Percentiles rank a stretch among this genome's conserved stretches.
phyloP scores from a whole-genome alignment of 2,888 invertebrate genomes.

The Palloptera scutellata region DNA sequence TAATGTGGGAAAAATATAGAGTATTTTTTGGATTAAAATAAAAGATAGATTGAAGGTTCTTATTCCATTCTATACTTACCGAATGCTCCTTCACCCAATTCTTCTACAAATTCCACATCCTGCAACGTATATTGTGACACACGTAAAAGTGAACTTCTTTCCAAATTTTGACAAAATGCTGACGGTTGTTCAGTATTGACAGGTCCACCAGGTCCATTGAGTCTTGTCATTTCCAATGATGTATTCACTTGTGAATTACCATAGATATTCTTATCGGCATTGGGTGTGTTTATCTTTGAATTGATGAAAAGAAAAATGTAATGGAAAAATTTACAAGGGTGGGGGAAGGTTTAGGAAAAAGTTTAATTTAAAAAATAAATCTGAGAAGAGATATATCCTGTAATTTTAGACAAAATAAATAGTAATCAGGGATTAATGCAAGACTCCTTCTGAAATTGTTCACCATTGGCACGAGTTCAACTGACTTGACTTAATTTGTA shows the following conservation, averaged over 20 bases:
- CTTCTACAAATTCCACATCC: constrained; percentile 86
- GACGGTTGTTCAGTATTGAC: constrained; percentile 46
- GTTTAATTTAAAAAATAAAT: too few relatives aligned
- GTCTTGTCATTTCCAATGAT: constrained; percentile 84
- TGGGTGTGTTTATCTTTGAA: constrained; percentile 71
- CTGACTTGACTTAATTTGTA: too few relatives aligned
- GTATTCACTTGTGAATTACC: constrained; percentile 80
- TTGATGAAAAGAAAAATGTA: constrained; percentile 3
- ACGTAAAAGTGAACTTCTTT: constrained; percentile 64
- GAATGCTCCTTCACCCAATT: constrained; percentile 95
- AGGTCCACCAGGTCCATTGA: constrained; percentile 65
- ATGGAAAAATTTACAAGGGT: background rate
- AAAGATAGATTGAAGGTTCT: too few relatives aligned
- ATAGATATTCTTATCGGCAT: constrained; percentile 82
- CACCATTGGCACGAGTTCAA: too few relatives aligned
- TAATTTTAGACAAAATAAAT: too few relatives aligned
- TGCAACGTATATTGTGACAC: constrained; percentile 87
- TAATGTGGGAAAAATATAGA: too few relatives aligned
- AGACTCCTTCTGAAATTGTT: too few relatives aligned
- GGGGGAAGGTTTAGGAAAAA: too few relatives aligned
- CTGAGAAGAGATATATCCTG: too few relatives aligned
- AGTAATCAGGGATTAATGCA: too few relatives aligned
- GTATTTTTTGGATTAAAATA: too few relatives aligned
- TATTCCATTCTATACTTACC: constrained; percentile 65
- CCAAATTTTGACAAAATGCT: constrained; percentile 64